phyloP scores from a whole-genome alignment of 1,140 invertebrate species.

The Mya arenaria region DNA sequence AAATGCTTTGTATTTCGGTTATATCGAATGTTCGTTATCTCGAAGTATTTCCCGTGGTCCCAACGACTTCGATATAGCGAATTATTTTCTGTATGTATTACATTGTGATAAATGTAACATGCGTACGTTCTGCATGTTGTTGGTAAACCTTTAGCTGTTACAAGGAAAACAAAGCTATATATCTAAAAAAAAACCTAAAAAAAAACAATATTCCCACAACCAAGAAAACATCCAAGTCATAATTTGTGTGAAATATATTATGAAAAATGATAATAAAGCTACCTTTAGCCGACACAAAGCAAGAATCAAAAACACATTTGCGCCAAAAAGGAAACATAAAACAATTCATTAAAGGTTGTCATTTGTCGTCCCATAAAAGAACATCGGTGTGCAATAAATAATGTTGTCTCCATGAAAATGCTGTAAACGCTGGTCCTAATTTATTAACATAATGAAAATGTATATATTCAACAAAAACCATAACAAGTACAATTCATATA shows the following conservation, averaged over 20 bases:
- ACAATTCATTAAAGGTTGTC: constrained; percentile 34
- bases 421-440: neutral
- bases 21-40: no score
- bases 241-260: constrained; percentile 51
- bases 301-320: constrained; percentile 32
- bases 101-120: no score
- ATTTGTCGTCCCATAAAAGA: constrained; percentile 10
- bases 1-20: no score
- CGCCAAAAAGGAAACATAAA: constrained; percentile 31
- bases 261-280: constrained; percentile 38
- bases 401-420: constrained; percentile 20
- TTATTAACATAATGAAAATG: neutral
- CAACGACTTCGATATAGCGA: no score
- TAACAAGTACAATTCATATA: neutral
- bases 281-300: constrained; percentile 22
- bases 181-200: no score
- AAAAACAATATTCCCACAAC: no score
- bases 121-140: no score
- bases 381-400: constrained; percentile 22
- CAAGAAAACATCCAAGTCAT: constrained; percentile 34
- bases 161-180: no score
- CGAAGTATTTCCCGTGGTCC: no score
- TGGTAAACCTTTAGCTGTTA: no score
- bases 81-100: no score
- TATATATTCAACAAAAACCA: neutral